Base-by-base conservation (phyloP, 2,888 invertebrate species). In the Eueremaeus valkanovi region DNA sequence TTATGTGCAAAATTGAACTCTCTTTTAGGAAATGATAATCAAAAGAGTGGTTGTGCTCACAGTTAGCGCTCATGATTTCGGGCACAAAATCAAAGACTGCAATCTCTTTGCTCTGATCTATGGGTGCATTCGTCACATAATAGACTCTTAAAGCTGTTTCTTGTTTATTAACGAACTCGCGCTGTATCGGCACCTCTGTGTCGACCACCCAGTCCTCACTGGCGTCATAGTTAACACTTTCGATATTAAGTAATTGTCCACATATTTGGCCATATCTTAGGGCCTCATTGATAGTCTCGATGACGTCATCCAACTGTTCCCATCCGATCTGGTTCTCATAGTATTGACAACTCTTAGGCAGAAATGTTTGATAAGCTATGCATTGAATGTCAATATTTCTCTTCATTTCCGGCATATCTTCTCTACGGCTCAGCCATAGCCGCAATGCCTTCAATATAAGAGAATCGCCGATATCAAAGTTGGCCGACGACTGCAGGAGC, bases 61-160 rank as follows among this genome's bases (percentile, higher is more conserved):
- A 18, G 18, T 45, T 45, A 16, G 45, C 45, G 16, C 45, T 45
- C 45, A 63, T 63, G 13, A 63, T 63, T 11, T 63, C 63, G n/a
- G 63, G 63, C 18, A 63, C 33, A 63, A 63, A 63, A 63, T 63
- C 63, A 63, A 63, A 63, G 31, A 63, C 27, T 13, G 33, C 63
- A 3, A 63, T 21, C 21, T 31, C 29, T 33, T 3, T 27, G 3
- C 9, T 8, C 3, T 11, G 9, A 2, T 29, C 31, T 3, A 3
- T 18, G 3, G 27, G 3, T 55, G 55, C 27, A 21, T 21, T 27
- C 9, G 27, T 9, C 63, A 33, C 29, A 63, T 63, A 63, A n/a
- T 31, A 63, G 2, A 63, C 63, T 18, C 63, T 63, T 5, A 63
- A 3, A 9, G 27, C 33, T 8, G 63, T 63, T n/a, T 27, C 18